Conservation (phyloP, 1,140 invertebrate genomes). For the Ips typographus region DNA sequence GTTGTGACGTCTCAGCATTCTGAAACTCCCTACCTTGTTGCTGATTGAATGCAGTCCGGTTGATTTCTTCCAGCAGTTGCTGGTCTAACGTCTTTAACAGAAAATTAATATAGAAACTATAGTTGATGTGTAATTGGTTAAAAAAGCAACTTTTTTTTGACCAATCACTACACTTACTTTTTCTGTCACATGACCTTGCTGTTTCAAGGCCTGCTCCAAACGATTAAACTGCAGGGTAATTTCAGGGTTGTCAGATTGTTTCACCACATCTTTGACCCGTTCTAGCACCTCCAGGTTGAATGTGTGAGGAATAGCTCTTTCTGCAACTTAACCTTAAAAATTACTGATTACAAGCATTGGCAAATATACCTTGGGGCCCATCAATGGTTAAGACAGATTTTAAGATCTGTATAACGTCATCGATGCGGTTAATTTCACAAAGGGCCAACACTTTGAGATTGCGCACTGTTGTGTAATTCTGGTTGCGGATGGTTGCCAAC, state of each 20-base stretch:
- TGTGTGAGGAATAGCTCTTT: slow-evolving; percentile 46
- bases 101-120: background rate
- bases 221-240: slow-evolving; percentile 52
- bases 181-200: slow-evolving; percentile 51
- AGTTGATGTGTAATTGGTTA: background rate
- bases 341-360: background rate
- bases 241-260: slow-evolving; percentile 48
- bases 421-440: slow-evolving; percentile 60
- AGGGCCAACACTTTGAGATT: slow-evolving; percentile 63
- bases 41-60: background rate
- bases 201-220: slow-evolving; percentile 52
- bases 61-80: background rate
- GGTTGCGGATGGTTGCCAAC: slow-evolving; percentile 54
- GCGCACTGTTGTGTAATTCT: slow-evolving; percentile 66
- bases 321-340: slow-evolving; percentile 2
- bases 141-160: background rate
- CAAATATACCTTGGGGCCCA: slow-evolving; percentile 43
- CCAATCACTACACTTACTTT: slow-evolving; percentile 42
- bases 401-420: slow-evolving; percentile 66
- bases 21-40: background rate
- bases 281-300: slow-evolving; percentile 58
- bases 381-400: slow-evolving; percentile 61
- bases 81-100: background rate
- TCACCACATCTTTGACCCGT: slow-evolving; percentile 49
- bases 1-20: background rate